Evolutionary conservation across 2,113 vertebrate genomes (phyloP).

Genomic region (Apteryx owenii): DNA sequence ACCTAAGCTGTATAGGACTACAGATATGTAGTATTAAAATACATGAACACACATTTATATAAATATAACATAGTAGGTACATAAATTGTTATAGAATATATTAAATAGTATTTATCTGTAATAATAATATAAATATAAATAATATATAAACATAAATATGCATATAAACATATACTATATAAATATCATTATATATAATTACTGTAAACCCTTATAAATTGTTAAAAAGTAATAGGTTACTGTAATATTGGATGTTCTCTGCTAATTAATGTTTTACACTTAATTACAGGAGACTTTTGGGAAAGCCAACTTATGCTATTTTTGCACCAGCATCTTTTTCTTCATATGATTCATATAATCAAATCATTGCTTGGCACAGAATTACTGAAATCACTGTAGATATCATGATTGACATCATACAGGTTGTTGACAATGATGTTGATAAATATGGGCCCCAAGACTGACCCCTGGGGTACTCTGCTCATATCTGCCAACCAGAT

Average conservation of each 20-base stretch:
- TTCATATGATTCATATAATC: not conserved
- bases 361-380: not conserved
- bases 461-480: not conserved
- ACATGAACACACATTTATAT: rapidly evolving
- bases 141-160: not conserved
- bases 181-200: not conserved
- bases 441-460: not conserved
- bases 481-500: not conserved
- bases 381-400: not conserved
- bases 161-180: not conserved
- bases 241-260: not conserved
- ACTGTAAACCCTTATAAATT: not conserved
- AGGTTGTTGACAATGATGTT: not conserved
- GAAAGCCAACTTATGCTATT: not conserved
- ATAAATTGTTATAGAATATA: not conserved
- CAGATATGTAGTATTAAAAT: not conserved
- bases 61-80: no score
- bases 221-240: not conserved
- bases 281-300: not conserved
- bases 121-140: not conserved
- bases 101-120: not conserved
- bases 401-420: not conserved
- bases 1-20: not conserved
- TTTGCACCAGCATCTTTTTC: not conserved
- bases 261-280: not conserved